Evolutionary conservation across 1,140 invertebrate genomes (phyloP).

Genomic region (Caenorhabditis elegans): DNA sequence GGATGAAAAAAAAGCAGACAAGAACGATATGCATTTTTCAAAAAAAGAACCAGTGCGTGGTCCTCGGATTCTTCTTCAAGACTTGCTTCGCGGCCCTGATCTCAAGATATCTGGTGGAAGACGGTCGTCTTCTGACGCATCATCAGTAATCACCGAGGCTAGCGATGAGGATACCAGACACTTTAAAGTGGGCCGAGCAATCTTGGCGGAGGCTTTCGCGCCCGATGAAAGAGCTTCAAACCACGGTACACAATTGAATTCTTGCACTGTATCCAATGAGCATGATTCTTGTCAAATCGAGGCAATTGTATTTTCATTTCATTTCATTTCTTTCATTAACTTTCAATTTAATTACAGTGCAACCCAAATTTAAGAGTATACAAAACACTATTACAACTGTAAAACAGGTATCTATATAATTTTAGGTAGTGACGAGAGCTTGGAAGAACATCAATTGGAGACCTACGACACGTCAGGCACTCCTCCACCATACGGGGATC

Average conservation of each 20-base stretch:
- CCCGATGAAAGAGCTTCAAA: neutral
- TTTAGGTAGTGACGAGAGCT: neutral
- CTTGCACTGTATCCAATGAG: too few species aligned
- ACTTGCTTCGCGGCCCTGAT: neutral
- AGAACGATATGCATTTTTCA: neutral
- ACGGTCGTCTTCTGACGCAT: neutral
- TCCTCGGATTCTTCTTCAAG: too few species aligned
- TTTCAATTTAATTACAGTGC: too few species aligned
- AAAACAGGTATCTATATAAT: too few species aligned
- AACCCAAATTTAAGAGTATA: too few species aligned
- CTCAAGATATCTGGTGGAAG: neutral
- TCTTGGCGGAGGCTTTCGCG: neutral
- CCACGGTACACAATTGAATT: neutral
- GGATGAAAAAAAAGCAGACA: neutral
- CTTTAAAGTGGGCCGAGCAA: neutral
- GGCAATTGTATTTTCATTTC: too few species aligned
- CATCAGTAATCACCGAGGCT: slow-evolving; percentile 29
- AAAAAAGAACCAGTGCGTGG: neutral
- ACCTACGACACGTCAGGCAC: neutral
- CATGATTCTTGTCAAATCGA: too few species aligned
- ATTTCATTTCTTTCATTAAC: too few species aligned
- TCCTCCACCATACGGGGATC: neutral
- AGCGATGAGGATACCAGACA: slow-evolving; percentile 35
- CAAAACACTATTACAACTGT: too few species aligned
- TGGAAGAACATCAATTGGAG: slow-evolving; percentile 6